Conservation (phyloP, 2,113 vertebrate genomes). For the Triplophysa dalaica region DNA sequence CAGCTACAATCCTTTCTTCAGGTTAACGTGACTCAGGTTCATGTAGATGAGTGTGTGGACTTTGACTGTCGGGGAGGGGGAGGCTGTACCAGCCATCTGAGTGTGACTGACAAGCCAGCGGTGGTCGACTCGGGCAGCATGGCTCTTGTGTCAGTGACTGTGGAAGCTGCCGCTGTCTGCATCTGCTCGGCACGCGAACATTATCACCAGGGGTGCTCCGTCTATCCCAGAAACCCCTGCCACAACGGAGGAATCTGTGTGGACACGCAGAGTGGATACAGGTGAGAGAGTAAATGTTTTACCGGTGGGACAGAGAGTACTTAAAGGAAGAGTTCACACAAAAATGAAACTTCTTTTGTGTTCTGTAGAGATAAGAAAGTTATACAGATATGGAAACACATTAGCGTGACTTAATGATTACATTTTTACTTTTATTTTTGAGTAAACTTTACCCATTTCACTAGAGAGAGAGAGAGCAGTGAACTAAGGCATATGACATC, state of each 20-base stretch:
- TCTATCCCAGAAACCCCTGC: slow-evolving; percentile 80
- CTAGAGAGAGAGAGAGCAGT: not conserved
- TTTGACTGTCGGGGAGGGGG: slow-evolving; percentile 69
- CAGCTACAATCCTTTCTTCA: slow-evolving; percentile 83
- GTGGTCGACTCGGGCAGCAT: slow-evolving; percentile 76
- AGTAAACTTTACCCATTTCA: not conserved
- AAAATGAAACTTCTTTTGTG: no score
- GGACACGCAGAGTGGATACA: slow-evolving; percentile 82
- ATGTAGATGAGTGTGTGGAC: slow-evolving; percentile 78
- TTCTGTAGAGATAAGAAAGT: no score
- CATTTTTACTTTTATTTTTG: no score
- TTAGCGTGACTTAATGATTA: no score
- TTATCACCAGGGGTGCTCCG: slow-evolving; percentile 76
- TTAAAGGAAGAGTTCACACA: no score
- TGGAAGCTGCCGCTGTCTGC: slow-evolving; percentile 68
- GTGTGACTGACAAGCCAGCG: slow-evolving; percentile 70
- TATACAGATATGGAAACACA: no score
- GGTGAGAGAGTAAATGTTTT: slow-evolving; percentile 67
- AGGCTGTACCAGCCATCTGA: slow-evolving; percentile 66
- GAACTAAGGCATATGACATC: not conserved
- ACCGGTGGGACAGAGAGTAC: not conserved
- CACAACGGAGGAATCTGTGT: slow-evolving; percentile 81
- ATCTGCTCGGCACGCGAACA: slow-evolving; percentile 72
- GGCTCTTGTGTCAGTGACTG: slow-evolving; percentile 75
- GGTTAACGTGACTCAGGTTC: slow-evolving; percentile 75